phyloP scores from a whole-genome alignment of 2,113 vertebrate species.

The Cinclus mexicanus region DNA sequence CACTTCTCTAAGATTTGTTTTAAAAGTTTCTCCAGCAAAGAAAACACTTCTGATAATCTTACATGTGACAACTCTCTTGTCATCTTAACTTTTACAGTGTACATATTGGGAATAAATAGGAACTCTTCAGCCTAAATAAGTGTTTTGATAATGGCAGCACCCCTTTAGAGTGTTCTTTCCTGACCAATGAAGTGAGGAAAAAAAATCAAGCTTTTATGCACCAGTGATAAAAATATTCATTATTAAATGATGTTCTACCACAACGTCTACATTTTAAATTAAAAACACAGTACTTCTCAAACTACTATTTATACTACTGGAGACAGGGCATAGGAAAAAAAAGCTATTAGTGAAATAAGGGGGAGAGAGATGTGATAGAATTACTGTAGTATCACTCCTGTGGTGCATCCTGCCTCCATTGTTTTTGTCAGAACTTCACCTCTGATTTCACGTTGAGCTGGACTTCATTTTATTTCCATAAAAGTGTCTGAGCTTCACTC shows the following conservation, averaged over 20 bases:
- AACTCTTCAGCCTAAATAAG: neutral
- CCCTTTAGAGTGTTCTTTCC: neutral
- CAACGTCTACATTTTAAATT: neutral
- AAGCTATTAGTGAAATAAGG: neutral
- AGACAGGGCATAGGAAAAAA: neutral
- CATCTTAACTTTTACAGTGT: neutral
- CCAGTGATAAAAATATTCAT: neutral
- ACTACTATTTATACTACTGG: neutral
- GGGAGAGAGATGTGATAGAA: neutral
- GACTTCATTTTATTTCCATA: neutral
- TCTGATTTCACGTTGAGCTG: neutral
- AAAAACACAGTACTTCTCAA: neutral
- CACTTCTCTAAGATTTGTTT: neutral
- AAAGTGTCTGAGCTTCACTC: neutral
- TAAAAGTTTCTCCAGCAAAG: neutral
- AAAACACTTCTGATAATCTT: neutral
- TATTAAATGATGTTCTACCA: neutral
- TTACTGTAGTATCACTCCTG: neutral
- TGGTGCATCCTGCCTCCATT: neutral
- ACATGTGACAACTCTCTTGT: neutral
- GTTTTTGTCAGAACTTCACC: neutral
- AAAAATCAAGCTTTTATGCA: neutral
- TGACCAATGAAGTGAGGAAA: neutral
- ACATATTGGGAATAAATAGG: neutral
- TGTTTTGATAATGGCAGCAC: neutral